These are phyloP conservation scores for Bryconaethiops microstoma DNA, from an alignment of 2,797 vertebrate genomes.

Conservation along the genomic window DNA sequence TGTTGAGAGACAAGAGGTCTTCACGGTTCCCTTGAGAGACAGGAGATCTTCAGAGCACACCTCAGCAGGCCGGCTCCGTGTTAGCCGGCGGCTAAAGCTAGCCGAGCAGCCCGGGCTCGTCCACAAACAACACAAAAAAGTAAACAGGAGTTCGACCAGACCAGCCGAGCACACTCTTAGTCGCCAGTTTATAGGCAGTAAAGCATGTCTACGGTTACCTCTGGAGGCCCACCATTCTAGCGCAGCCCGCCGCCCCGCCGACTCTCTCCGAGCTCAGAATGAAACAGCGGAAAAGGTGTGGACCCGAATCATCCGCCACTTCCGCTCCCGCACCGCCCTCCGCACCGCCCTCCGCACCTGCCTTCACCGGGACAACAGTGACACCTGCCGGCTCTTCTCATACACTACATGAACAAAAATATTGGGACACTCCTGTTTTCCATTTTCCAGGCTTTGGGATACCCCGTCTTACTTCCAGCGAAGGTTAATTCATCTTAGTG, in stretches of 20 bases:
- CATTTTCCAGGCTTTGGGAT: no score
- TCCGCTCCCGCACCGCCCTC: slow-evolving; percentile 62
- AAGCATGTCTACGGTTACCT: slow-evolving; percentile 53
- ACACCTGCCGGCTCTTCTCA: slow-evolving; percentile 14
- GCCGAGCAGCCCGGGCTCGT: slow-evolving; percentile 41
- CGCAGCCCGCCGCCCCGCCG: slow-evolving; percentile 57
- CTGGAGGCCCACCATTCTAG: slow-evolving; percentile 55
- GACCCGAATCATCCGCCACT: slow-evolving; percentile 76
- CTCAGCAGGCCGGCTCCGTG: slow-evolving; percentile 63
- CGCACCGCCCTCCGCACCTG: background rate
- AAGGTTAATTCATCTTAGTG: no score
- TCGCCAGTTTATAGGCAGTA: background rate
- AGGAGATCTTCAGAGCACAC: slow-evolving; percentile 73
- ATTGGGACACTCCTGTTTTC: no score
- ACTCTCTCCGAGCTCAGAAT: slow-evolving; percentile 48
- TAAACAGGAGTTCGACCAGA: slow-evolving; percentile 21
- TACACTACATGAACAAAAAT: no score
- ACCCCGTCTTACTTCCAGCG: no score
- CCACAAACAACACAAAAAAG: background rate
- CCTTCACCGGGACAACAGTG: slow-evolving; percentile 5
- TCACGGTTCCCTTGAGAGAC: slow-evolving; percentile 74
- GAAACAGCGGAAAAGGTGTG: slow-evolving; percentile 80
- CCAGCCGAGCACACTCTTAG: background rate
- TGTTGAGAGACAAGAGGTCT: slow-evolving; percentile 74
- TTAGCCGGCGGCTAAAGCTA: slow-evolving; percentile 59